Percentiles rank a stretch among this genome's conserved stretches.
Conservation (phyloP, 92 coral and sea anemone genomes). For the Plumapathes pennacea region DNA sequence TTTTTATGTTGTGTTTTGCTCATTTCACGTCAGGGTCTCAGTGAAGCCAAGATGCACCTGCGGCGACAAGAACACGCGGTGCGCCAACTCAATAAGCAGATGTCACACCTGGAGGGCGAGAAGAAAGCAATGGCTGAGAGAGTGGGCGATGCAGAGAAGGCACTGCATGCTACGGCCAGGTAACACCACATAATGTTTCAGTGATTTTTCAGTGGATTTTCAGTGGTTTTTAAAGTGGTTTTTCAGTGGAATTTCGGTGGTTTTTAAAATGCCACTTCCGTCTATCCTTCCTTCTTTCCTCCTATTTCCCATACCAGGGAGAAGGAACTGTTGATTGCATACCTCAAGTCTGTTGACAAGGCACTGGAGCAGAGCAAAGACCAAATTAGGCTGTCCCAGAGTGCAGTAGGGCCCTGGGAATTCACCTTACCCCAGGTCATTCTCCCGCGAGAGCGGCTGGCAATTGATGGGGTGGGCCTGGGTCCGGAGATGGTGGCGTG, state of each 20-base stretch:
- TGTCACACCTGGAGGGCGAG: conserved; percentile 72
- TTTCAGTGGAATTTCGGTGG: too few relatives aligned
- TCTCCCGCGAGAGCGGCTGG: conserved; percentile 78
- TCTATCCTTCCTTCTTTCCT: too few relatives aligned
- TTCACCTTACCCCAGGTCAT: conserved; percentile 77
- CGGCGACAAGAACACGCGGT: conserved; percentile 94
- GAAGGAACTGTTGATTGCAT: conserved; percentile 77
- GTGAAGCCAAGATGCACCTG: conserved; percentile 97
- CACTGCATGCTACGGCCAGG: conserved; percentile 90
- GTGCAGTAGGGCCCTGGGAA: conserved; percentile 78
- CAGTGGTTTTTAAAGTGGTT: too few relatives aligned
- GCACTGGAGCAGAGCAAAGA: conserved; percentile 96
- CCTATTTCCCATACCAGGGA: conserved; percentile 44
- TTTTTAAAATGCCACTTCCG: background rate
- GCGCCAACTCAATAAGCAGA: conserved; percentile 86
- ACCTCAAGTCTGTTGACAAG: conserved; percentile 83
- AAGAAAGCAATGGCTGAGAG: conserved; percentile 75
- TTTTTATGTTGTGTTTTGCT: background rate
- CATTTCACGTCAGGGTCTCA: conserved; percentile 83
- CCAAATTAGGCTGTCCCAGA: conserved; percentile 74
- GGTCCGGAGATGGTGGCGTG: conserved; percentile 90
- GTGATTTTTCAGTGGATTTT: too few relatives aligned
- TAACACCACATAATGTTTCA: too few relatives aligned
- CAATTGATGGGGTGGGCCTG: conserved; percentile 72
- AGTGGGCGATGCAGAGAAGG: conserved; percentile 81